Percentiles rank a stretch among this genome's conserved stretches.
These are phyloP conservation scores for Epinephelus cyanopodus DNA, from an alignment of 2,113 vertebrate genomes.

Conservation along the genomic window DNA sequence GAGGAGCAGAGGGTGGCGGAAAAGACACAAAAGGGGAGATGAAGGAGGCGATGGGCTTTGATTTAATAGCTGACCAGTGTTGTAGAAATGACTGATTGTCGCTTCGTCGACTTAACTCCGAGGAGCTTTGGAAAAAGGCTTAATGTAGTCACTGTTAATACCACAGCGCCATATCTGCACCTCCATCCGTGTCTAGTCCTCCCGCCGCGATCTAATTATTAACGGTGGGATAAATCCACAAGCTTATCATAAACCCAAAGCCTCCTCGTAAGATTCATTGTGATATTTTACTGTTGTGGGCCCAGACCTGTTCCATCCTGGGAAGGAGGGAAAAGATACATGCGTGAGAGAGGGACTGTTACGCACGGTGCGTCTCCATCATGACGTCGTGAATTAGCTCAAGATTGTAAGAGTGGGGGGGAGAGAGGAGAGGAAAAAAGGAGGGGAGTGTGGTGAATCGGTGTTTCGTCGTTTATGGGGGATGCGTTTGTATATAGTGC, in stretches of 20 bases:
- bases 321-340: not conserved
- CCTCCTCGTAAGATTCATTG: conserved; percentile 35
- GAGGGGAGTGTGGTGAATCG: conserved; percentile 76
- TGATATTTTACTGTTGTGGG: conserved; percentile 23
- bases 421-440: conserved; percentile 44
- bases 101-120: conserved; percentile 61
- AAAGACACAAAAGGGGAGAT: not conserved
- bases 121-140: conserved; percentile 56
- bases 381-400: conserved; percentile 82
- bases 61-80: conserved; percentile 50
- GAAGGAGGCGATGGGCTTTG: conserved; percentile 1
- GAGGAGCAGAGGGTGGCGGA: conserved; percentile 17
- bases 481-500: conserved; percentile 75
- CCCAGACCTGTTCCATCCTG: conserved; percentile 34
- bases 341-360: conserved; percentile 63
- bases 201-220: conserved; percentile 32
- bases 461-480: conserved; percentile 66
- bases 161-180: conserved; percentile 52
- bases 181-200: conserved; percentile 39
- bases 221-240: conserved; percentile 26
- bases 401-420: conserved; percentile 66
- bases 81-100: conserved; percentile 50
- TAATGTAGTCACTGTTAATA: conserved; percentile 42
- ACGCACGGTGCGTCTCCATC: conserved; percentile 79
- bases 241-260: conserved; percentile 40